Evolutionary conservation across 2,113 vertebrate genomes (phyloP).

Genomic region (Oenanthe melanoleuca): DNA sequence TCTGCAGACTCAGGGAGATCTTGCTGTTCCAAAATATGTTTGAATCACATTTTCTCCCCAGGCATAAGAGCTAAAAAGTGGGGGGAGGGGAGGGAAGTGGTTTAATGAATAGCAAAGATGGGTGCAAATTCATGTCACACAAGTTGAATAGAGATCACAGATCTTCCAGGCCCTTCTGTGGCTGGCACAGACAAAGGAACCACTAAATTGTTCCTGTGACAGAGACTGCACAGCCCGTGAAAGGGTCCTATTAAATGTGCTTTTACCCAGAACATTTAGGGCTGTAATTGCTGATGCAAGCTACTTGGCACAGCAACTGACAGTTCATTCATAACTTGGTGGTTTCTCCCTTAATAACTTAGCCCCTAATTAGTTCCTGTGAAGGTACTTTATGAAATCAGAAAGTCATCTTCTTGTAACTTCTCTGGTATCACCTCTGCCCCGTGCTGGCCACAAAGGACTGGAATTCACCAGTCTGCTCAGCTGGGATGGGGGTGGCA

Average conservation of each 20-base stretch:
- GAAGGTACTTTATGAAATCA: conserved; percentile 34
- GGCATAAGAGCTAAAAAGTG: neutral
- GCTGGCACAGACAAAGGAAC: conserved; percentile 9
- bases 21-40: neutral
- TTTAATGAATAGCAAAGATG: conserved; percentile 7
- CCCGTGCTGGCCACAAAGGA: neutral
- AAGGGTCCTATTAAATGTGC: conserved; percentile 32
- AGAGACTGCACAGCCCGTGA: neutral
- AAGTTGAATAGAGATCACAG: neutral
- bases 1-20: neutral
- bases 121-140: neutral
- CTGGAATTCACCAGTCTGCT: neutral
- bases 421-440: neutral
- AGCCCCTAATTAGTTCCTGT: conserved; percentile 31
- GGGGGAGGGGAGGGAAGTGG: neutral
- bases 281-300: conserved; percentile 1
- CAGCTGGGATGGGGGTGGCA: neutral
- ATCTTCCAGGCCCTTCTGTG: conserved; percentile 14
- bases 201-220: neutral
- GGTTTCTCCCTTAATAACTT: conserved; percentile 7
- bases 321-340: conserved; percentile 31
- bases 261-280: conserved; percentile 36
- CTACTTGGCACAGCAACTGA: conserved; percentile 22
- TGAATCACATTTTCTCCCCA: neutral
- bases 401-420: neutral